Base-by-base conservation (phyloP, 1,140 invertebrate genomes). In the Propsilocerus akamusi region DNA sequence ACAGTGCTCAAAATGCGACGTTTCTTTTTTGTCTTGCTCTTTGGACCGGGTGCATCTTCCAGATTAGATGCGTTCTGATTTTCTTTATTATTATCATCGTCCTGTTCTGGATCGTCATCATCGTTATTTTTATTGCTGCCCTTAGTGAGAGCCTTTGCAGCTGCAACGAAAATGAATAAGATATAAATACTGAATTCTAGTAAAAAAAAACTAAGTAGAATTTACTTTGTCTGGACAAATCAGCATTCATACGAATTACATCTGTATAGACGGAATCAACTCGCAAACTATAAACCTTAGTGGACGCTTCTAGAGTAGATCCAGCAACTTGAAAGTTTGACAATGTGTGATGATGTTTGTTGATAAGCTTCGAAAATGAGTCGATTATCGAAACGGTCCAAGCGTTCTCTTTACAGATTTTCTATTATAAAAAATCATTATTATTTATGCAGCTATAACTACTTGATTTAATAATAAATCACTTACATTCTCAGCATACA, bases 381-480 rank as follows among this genome's bases (percentile, higher is more conserved):
- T 85, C 82, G 53, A 85, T 85, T 14, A 85, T 68, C 51, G 81
- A 73, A 5, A 85, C 59, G 37, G 68, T 75, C 64, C 84, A 86
- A 0, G 82, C 82, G 72, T 85, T 86, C 56, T 83, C 83, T 2
- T 69, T 64, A 56, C 74, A 83, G 46, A 86, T 80, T 72, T 85
- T 81, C 51, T 52, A 34, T 17, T 49, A 46, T 17, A 17, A 5
- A 26, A 48, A 26, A 26, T 11, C 7, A 12, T 26, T 26, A 48
- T n/a, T 7, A 48, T 3, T 3, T 26, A 12, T 47, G 46, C 25
- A n/a, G 7, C 5, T 47, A 24, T 6, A 23, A 49, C 10, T 17
- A 26, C 5, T 46, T 46, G 14, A 46, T 7, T 7, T 46, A 46
- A 46, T 46, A 46, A 46, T 46, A 11, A 17, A 6, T 17, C 8